Evolutionary conservation across 2,113 vertebrate species (phyloP), one percentile per base, ranked within the genome.

Genomic region (Mugil cephalus): DNA sequence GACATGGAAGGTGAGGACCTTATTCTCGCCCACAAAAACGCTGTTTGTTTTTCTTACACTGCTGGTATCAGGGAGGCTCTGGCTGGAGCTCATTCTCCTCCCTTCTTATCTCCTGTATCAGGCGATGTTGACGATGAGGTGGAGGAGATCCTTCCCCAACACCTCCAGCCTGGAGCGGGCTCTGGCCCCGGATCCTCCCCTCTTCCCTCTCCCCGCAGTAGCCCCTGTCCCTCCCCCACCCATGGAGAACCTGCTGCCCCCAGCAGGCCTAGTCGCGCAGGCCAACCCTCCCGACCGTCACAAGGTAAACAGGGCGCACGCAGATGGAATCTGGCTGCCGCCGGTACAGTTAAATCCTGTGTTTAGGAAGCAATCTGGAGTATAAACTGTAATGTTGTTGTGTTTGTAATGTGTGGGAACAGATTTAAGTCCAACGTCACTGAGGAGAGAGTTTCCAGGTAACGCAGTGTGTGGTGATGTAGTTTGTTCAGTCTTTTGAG

Each of bases 121-220:
- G 98, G 97, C 56, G 97, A 99, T 2, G 91, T 99, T 0, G 97
- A 99, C 24, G 98, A 99, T 7, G 98, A 99, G 87, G 92, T 97
- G 13, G 97, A 99, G 75, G 96, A 98, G 69, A 96, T 98, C 47
- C 94, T 99, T 53, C 96, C 96, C 15, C 98, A 98, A 90, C 96
- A 99, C 83, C 92, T 99, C 2, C 97, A 98, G 89, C 96, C 95
- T 0, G 87, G 93, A 0, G 88, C 93, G 0, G 86, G 95, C n/a
- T 92, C 92, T 1, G 95, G 93, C 48, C 90, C 94, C 1, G 95
- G 95, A 34, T 83, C 92, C 0, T 99, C 98, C 0, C 98, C 98
- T 0, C 78, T 93, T 58, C 93, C 96, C 3, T 98, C 98, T 0
- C 97, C 98, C 0, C 94, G 95, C 4, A 91, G 93, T 51, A 99